Conservation (phyloP, 2,888 invertebrate genomes). For the Eustalomyia histrio region DNA sequence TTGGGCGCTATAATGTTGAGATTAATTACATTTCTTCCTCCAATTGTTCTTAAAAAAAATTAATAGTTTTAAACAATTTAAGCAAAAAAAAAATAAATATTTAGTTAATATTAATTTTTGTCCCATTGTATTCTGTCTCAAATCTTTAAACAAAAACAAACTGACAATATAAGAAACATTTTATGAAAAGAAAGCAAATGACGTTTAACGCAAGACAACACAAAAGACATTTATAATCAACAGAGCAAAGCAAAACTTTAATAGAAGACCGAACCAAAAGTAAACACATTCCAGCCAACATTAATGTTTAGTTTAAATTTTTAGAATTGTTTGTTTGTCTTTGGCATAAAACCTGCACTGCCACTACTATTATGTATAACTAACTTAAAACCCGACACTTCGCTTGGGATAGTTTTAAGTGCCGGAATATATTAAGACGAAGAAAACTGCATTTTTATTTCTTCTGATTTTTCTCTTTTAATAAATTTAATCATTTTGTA, state of each 20-base stretch:
- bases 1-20: too few species aligned
- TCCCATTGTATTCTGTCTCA: neutral
- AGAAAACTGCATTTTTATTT: too few species aligned
- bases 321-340: neutral
- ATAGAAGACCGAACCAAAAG: neutral
- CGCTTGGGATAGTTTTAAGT: too few species aligned
- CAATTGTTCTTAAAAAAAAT: too few species aligned
- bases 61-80: too few species aligned
- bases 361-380: neutral
- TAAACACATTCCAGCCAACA: neutral
- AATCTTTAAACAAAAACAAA: neutral
- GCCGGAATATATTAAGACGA: too few species aligned
- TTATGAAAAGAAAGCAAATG: constrained; percentile 48
- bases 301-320: constrained; percentile 3
- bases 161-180: constrained; percentile 7
- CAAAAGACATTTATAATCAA: constrained; percentile 21
- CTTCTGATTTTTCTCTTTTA: too few species aligned
- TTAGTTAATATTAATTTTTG: too few species aligned
- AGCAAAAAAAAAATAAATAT: too few species aligned
- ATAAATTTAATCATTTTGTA: too few species aligned
- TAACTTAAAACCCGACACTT: too few species aligned
- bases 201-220: constrained; percentile 31
- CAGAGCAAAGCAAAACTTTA: constrained; percentile 16
- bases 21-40: too few species aligned
- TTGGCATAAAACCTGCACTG: neutral